Base-by-base conservation (phyloP, 2,888 invertebrate species). In the Thumatha senex region DNA sequence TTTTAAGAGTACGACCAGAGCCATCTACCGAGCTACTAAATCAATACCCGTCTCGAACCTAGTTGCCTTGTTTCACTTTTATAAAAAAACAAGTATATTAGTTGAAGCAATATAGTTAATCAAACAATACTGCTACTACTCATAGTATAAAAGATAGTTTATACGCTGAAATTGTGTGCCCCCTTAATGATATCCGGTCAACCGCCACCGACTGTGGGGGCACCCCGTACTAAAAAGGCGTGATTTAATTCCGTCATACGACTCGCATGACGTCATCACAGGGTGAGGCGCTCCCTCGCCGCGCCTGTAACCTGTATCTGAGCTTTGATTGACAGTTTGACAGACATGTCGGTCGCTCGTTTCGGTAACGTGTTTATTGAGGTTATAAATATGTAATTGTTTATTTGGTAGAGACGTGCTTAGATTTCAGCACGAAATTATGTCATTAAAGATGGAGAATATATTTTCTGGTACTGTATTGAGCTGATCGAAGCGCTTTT, bases 241-340 rank as follows among this genome's bases (percentile, higher is more conserved):
- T 56, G 57, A 56, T 69, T 49, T 61, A 63, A 66, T 67, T 61
- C 57, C 24, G 31, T 63, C 54, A n/a, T 65, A 65, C 63, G 55
- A 51, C 60, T 41, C 59, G 50, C 36, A 58, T 76, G 76, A 75
- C 75, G 73, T 76, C 70, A 68, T 56, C 51, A 40, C 12, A 53
- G 66, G 63, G 65, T 61, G 54, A 55, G 55, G 38, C 70, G 49
- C 67, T 44, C 67, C 67, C 47, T 18, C 14, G 45, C 63, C 65
- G 42, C 60, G 46, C 65, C 68, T 52, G 44, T 47, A 24, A 41
- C 41, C 3, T 48, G 33, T 56, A 43, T 46, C 40, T 35, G 55
- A 48, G 18, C 43, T 48, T 29, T 53, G 53, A 47, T 58, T 55
- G 56, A 51, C 54, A 47, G 41, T n/a, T 40, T 55, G 58, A 47